phyloP scores from a whole-genome alignment of 2,113 vertebrate genomes.

The Aegithalos caudatus region DNA sequence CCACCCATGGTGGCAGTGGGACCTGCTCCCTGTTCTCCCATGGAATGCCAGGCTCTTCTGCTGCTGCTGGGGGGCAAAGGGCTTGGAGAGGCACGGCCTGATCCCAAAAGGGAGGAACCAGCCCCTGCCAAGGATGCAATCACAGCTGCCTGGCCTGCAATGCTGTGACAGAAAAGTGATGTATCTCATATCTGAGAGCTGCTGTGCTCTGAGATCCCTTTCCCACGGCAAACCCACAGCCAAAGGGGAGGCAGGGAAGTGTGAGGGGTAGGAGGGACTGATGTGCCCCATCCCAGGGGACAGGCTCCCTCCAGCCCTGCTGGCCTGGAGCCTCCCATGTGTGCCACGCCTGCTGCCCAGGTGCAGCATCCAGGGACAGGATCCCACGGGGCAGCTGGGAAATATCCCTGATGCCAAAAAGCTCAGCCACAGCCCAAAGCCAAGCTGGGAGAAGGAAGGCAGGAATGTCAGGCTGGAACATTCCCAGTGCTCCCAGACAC shows the following conservation, averaged over 20 bases:
- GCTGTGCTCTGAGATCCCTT: not conserved
- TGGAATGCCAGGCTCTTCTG: not conserved
- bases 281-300: not conserved
- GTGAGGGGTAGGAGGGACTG: not conserved
- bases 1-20: not conserved
- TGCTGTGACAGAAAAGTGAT: accelerated
- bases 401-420: not conserved
- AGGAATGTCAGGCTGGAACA: not conserved
- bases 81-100: not conserved
- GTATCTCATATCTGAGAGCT: no score
- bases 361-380: not conserved
- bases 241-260: not conserved
- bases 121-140: not conserved
- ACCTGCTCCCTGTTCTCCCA: not conserved
- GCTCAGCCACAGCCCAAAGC: not conserved
- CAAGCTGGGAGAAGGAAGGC: not conserved
- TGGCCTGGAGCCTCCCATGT: accelerated
- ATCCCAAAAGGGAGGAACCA: not conserved
- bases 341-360: accelerated
- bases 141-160: not conserved
- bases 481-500: not conserved
- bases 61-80: not conserved
- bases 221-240: accelerated
- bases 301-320: not conserved
- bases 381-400: accelerated